phyloP scores from a whole-genome alignment of 53 echinoderm and acorn worm species.

The Mesocentrotus franciscanus region DNA sequence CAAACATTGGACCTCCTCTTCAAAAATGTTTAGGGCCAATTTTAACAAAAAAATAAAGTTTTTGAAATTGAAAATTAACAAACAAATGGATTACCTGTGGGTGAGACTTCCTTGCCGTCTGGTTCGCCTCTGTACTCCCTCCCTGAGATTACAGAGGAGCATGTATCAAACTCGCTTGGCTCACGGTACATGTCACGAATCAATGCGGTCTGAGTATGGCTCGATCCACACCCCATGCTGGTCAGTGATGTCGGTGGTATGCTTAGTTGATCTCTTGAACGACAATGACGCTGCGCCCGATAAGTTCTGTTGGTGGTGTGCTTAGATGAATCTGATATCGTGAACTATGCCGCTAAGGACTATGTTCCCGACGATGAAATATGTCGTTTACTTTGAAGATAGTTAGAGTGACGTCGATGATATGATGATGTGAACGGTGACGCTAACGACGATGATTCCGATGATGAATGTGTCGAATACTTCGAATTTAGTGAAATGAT shows the following conservation, averaged over 20 bases:
- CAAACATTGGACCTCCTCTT: too few species aligned
- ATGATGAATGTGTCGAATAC: neutral
- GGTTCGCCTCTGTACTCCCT: constrained; percentile 83
- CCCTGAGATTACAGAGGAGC: constrained; percentile 78
- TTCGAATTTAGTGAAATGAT: too few species aligned
- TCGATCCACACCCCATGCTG: constrained; percentile 90
- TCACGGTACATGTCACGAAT: constrained; percentile 77
- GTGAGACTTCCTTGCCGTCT: constrained; percentile 74
- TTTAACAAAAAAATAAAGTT: too few species aligned
- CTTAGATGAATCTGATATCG: neutral
- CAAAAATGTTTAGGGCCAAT: too few species aligned
- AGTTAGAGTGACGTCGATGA: neutral
- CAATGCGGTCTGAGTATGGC: constrained; percentile 45
- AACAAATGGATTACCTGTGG: neutral
- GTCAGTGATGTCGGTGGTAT: neutral
- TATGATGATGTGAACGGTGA: neutral
- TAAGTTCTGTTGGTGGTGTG: neutral
- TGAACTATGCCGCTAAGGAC: too few species aligned
- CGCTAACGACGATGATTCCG: neutral
- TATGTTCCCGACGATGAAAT: too few species aligned
- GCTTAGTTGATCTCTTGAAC: neutral
- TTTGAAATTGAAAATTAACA: too few species aligned
- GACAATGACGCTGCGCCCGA: too few species aligned
- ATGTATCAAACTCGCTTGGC: constrained; percentile 92
- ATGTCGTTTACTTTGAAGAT: too few species aligned